Evolutionary conservation across 1,140 invertebrate species (phyloP).

Genomic region (Macrocentrus cingulum): DNA sequence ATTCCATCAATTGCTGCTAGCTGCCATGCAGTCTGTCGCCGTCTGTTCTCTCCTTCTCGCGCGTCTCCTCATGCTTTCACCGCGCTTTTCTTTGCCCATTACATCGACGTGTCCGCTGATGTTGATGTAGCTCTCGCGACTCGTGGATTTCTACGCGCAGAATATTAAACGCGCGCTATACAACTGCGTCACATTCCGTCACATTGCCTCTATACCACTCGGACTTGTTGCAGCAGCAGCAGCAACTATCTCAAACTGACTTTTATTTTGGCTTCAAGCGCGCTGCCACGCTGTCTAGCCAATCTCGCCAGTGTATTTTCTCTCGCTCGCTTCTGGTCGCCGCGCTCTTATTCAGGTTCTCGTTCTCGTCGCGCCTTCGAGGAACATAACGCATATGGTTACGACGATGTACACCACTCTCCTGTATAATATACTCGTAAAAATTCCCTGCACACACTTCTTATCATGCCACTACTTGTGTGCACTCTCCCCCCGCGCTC

Average conservation of each 20-base stretch:
- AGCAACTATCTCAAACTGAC: too few relatives aligned
- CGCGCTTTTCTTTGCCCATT: constrained; percentile 25
- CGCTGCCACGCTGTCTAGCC: constrained; percentile 23
- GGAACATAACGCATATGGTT: too few relatives aligned
- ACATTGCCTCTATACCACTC: neutral
- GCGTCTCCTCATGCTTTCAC: constrained; percentile 20
- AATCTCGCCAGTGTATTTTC: constrained; percentile 1
- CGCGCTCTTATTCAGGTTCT: too few relatives aligned
- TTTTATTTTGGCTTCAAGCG: neutral
- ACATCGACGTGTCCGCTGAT: constrained; percentile 27
- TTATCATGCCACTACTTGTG: neutral
- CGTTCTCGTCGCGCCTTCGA: too few relatives aligned
- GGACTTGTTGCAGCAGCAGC: neutral
- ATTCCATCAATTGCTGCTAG: constrained; percentile 10
- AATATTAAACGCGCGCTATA: constrained; percentile 22
- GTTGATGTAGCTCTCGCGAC: neutral
- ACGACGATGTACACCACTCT: too few relatives aligned
- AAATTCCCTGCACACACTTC: neutral
- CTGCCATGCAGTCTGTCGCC: constrained; percentile 52
- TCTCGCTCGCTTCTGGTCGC: neutral
- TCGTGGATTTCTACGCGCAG: constrained; percentile 7
- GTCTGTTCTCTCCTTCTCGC: constrained; percentile 28
- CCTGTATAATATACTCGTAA: neutral
- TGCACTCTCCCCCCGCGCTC: constrained; percentile 28
- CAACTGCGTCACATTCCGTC: neutral